Conservation (phyloP, 2,888 invertebrate species). For the Thymelicus acteon region DNA sequence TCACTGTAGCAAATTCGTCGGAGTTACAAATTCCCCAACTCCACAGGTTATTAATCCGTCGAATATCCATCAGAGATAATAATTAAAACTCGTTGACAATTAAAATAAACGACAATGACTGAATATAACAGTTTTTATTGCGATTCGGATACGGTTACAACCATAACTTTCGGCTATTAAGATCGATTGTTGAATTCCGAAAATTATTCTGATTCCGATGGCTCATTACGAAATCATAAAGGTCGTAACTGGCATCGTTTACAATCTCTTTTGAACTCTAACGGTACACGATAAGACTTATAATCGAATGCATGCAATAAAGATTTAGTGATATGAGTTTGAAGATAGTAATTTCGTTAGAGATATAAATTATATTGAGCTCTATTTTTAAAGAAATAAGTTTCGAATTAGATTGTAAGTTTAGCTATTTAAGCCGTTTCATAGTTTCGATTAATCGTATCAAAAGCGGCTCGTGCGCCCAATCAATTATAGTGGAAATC, state of each 20-base stretch:
- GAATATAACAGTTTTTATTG: conserved; percentile 51
- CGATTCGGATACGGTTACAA: conserved; percentile 61
- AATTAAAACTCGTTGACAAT: conserved; percentile 42
- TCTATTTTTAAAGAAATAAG: neutral
- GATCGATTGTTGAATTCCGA: conserved; percentile 50
- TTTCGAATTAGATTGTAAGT: neutral
- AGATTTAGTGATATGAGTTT: neutral
- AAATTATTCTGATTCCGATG: conserved; percentile 30
- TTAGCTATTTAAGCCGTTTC: conserved; percentile 9
- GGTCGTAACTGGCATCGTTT: neutral
- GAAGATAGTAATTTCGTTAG: conserved; percentile 12
- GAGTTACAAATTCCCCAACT: conserved; percentile 7
- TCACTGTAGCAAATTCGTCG: conserved; percentile 25
- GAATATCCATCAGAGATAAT: conserved; percentile 32
- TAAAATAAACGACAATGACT: conserved; percentile 46
- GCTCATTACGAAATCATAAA: conserved; percentile 17
- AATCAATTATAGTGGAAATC: conserved; percentile 74
- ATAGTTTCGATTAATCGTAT: conserved; percentile 11
- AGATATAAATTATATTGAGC: conserved; percentile 1
- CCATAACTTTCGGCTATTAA: conserved; percentile 69
- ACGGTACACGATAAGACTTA: neutral
- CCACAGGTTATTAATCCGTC: neutral
- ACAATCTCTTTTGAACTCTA: neutral
- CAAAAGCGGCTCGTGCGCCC: conserved; percentile 63
- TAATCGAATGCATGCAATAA: neutral